These are phyloP conservation scores for Cyprinodon diabolis DNA, from an alignment of 2,797 vertebrate genomes.

Conservation along the genomic window DNA sequence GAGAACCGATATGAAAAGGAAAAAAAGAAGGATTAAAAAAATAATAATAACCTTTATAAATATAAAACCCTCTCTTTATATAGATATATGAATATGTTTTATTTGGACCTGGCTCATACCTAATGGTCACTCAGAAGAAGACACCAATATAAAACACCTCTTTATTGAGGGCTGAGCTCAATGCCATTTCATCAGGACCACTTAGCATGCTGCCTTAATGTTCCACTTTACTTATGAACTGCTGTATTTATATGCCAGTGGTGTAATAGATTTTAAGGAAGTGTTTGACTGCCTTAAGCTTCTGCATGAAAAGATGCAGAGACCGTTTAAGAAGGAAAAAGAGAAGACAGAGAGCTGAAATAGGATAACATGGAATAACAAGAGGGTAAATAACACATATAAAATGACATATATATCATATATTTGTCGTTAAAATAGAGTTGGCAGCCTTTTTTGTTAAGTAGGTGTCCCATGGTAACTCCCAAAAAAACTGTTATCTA, in stretches of 20 bases:
- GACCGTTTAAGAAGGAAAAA: background rate
- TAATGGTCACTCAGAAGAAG: background rate
- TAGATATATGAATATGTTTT: too few relatives aligned
- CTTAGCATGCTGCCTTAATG: background rate
- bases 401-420: background rate
- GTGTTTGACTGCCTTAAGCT: background rate
- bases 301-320: background rate
- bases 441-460: too few relatives aligned
- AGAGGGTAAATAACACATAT: background rate
- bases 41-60: too few relatives aligned
- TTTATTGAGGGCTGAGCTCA: background rate
- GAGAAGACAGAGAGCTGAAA: background rate
- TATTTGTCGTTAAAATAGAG: too few relatives aligned
- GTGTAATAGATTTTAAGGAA: background rate
- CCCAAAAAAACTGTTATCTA: too few relatives aligned
- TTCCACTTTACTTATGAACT: background rate
- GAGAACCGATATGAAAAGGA: background rate
- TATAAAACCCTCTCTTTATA: too few relatives aligned
- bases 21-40: background rate
- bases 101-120: too few relatives aligned
- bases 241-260: conserved; percentile 1
- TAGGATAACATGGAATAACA: background rate
- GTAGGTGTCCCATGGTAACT: too few relatives aligned
- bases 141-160: background rate
- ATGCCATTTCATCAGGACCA: background rate